phyloP scores from a whole-genome alignment of 2,888 invertebrate genomes.

The Platycnemis pennipes region DNA sequence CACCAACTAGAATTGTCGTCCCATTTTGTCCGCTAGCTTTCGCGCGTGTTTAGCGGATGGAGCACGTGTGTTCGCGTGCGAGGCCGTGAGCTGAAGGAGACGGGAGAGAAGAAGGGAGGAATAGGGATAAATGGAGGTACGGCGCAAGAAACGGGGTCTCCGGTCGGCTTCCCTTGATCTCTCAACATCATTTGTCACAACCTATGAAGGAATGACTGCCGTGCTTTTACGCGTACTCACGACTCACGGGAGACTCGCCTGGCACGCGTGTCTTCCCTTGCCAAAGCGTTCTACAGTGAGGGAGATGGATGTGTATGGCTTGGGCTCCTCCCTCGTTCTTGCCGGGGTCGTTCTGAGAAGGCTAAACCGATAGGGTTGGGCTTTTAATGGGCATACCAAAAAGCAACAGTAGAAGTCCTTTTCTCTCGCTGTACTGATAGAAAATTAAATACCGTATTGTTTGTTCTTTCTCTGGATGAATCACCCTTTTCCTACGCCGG shows the following conservation, averaged over 20 bases:
- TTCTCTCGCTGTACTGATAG: not conserved
- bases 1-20: not conserved
- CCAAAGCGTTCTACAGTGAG: slow-evolving; percentile 37
- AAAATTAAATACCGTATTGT: not conserved
- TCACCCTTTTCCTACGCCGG: slow-evolving; percentile 35
- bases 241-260: slow-evolving; percentile 12
- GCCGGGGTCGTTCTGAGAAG: not conserved
- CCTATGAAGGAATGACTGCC: slow-evolving; percentile 62
- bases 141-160: slow-evolving; percentile 27
- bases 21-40: not conserved
- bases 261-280: slow-evolving; percentile 59
- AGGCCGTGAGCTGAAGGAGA: not conserved
- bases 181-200: slow-evolving; percentile 54
- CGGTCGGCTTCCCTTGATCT: slow-evolving; percentile 59
- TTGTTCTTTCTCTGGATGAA: slow-evolving; percentile 33
- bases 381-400: slow-evolving; percentile 50
- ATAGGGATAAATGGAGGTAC: not conserved
- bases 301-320: slow-evolving; percentile 33
- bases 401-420: not conserved
- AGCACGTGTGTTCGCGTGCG: slow-evolving; percentile 18
- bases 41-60: not conserved
- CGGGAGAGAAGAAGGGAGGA: not conserved
- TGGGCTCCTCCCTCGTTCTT: not conserved
- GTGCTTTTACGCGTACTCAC: slow-evolving; percentile 67
- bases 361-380: slow-evolving; percentile 35